A percentile compares a stretch with the other conserved stretches of the same genome.
phyloP scores from a whole-genome alignment of 2,797 vertebrate genomes.

The Picus viridis region DNA sequence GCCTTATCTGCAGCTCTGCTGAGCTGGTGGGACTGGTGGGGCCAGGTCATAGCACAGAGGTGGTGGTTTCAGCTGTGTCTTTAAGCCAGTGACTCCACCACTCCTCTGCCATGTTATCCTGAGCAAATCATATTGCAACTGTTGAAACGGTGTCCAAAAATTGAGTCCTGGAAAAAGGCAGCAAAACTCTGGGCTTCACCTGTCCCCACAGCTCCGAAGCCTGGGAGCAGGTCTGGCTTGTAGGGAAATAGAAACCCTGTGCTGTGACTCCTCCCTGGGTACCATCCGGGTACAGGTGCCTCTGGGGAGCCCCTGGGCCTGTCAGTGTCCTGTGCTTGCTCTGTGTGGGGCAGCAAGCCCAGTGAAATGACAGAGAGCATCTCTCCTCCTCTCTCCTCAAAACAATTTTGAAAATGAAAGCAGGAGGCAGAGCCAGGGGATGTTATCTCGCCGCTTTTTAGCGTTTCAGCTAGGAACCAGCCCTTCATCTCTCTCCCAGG shows the following conservation, averaged over 20 bases:
- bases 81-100: rapidly evolving
- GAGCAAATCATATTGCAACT: background rate
- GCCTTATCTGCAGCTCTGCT: rapidly evolving
- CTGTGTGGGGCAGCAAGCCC: background rate
- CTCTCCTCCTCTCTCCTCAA: background rate
- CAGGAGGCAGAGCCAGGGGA: background rate
- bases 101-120: background rate
- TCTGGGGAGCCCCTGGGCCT: background rate
- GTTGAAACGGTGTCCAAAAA: background rate
- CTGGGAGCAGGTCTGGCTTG: background rate
- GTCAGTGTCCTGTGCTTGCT: rapidly evolving
- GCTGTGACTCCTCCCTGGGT: background rate
- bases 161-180: background rate
- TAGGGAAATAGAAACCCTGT: rapidly evolving
- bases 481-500: background rate
- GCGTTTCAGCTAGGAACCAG: background rate
- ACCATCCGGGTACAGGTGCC: rapidly evolving
- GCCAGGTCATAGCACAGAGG: background rate
- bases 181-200: background rate
- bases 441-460: background rate
- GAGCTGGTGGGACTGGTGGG: background rate
- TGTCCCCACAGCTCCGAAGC: rapidly evolving
- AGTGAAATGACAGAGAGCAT: rapidly evolving
- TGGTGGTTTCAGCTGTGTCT: background rate
- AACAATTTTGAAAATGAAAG: background rate